These are phyloP conservation scores for Phalanger gymnotis DNA, from an alignment of 2,797 vertebrate species.

Conservation along the genomic window DNA sequence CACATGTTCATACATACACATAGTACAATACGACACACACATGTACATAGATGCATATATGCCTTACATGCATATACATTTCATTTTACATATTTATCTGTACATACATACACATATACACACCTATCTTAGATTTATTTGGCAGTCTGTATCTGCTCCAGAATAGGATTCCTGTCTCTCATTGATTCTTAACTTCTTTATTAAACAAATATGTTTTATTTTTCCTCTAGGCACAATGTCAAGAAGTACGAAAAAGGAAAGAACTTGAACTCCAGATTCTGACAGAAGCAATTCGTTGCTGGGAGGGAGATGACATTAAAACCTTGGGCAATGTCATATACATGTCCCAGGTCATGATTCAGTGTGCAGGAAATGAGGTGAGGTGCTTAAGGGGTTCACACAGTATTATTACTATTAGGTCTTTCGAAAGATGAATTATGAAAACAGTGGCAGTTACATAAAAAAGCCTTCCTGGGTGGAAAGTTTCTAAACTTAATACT, in stretches of 20 bases:
- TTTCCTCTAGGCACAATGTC: conserved; percentile 91
- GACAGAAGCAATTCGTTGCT: conserved; percentile 95
- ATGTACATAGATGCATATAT: background rate
- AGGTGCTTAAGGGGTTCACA: background rate
- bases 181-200: background rate
- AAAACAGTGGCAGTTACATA: background rate
- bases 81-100: background rate
- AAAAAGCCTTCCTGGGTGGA: background rate
- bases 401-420: background rate
- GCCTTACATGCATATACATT: background rate
- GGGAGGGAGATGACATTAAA: conserved; percentile 98
- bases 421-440: background rate
- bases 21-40: too few relatives aligned
- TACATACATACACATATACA: background rate
- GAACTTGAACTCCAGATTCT: conserved; percentile 98
- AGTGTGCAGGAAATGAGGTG: conserved; percentile 96
- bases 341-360: conserved; percentile 97
- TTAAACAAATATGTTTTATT: conserved; percentile 11
- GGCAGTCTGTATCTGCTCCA: background rate
- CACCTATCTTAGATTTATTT: background rate
- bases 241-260: conserved; percentile 97
- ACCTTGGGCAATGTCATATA: conserved; percentile 93
- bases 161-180: background rate
- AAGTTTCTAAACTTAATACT: background rate
- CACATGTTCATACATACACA: too few relatives aligned